Conservation (phyloP, 2,113 vertebrate species). For the Sceloporus undulatus region DNA sequence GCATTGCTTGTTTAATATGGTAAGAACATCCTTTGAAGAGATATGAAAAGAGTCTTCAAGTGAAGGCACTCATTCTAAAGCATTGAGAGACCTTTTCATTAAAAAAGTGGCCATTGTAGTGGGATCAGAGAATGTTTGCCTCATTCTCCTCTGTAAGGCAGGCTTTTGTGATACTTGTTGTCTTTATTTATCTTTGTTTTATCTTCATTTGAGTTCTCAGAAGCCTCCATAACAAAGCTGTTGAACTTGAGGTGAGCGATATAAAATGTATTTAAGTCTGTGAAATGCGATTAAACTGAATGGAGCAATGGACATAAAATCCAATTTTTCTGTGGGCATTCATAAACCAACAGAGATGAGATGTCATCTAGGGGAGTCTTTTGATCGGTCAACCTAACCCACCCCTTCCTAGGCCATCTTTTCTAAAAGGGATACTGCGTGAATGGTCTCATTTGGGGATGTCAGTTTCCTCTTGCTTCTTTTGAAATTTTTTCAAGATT, state of each 20-base stretch:
- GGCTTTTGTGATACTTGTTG: not conserved
- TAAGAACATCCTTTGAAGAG: conserved; percentile 7
- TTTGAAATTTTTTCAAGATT: too few species aligned
- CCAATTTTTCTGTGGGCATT: not conserved
- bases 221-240: not conserved
- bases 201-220: not conserved
- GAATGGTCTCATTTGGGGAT: not conserved
- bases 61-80: conserved; percentile 14
- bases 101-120: not conserved
- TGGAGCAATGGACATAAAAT: not conserved
- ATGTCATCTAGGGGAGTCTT: not conserved
- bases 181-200: not conserved
- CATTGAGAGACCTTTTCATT: not conserved
- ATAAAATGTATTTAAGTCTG: not conserved
- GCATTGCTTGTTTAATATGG: conserved; percentile 9
- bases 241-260: not conserved
- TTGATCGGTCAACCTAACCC: too few species aligned
- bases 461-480: not conserved
- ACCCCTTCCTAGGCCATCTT: not conserved
- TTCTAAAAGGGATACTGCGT: not conserved
- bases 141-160: not conserved
- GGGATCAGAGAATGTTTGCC: too few species aligned
- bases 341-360: not conserved
- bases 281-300: not conserved
- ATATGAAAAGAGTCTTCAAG: not conserved